Conservation (phyloP, 2,797 vertebrate genomes). For the Periophthalmus magnuspinnatus region DNA sequence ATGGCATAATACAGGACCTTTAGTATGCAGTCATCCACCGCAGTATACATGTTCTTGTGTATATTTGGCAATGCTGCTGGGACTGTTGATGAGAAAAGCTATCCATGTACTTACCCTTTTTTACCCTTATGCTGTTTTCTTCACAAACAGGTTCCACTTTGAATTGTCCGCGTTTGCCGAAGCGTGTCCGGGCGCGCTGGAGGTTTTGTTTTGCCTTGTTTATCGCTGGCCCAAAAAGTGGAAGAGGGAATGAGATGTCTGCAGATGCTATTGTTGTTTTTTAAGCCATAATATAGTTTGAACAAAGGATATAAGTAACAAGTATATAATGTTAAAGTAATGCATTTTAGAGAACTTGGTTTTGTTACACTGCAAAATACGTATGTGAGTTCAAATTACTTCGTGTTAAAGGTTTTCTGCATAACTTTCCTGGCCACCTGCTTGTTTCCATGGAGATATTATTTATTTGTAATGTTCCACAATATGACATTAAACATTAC, state of each 20-base stretch:
- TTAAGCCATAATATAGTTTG: too few relatives aligned
- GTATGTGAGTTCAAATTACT: neutral
- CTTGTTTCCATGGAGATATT: too few relatives aligned
- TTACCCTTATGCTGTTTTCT: conserved; percentile 54
- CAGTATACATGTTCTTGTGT: conserved; percentile 6
- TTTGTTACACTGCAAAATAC: conserved; percentile 3
- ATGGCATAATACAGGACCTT: neutral
- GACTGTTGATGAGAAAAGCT: conserved; percentile 38
- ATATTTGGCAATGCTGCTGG: conserved; percentile 2
- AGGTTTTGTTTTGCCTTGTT: conserved; percentile 49
- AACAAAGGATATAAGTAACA: too few relatives aligned
- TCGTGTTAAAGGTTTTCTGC: neutral
- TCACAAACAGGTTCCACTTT: conserved; percentile 57
- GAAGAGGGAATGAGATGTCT: conserved; percentile 19
- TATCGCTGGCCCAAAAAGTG: conserved; percentile 22
- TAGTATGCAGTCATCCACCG: neutral
- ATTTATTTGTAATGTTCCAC: too few relatives aligned
- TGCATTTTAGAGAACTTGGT: neutral
- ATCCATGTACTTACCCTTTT: conserved; percentile 32
- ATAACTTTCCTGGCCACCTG: too few relatives aligned
- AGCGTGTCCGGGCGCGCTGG: conserved; percentile 40
- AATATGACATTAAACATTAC: too few relatives aligned
- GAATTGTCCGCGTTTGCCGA: conserved; percentile 55
- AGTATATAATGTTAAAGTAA: conserved; percentile 1
- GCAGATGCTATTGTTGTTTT: conserved; percentile 19